Conservation (phyloP, 2,797 vertebrate genomes). For the Enteromius radiatus region DNA sequence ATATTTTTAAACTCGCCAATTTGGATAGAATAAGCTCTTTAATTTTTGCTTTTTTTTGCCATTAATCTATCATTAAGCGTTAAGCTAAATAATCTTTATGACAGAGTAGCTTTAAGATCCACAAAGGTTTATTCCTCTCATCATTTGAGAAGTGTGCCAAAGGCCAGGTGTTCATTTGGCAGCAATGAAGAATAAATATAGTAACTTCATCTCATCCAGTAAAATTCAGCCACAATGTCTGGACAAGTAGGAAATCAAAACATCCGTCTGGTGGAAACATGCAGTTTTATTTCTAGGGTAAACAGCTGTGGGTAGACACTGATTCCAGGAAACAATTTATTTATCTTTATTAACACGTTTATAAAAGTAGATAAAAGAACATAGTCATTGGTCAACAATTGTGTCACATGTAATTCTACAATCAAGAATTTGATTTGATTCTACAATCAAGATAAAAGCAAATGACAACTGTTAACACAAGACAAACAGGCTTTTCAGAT, state of each 20-base stretch:
- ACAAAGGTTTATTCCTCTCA: neutral
- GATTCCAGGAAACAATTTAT: slow-evolving; percentile 6
- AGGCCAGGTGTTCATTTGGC: neutral
- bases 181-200: neutral
- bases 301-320: slow-evolving; percentile 13
- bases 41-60: neutral
- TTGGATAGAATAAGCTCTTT: neutral
- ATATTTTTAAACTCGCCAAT: too few relatives aligned
- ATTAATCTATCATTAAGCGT: too few relatives aligned
- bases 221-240: neutral
- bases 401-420: neutral
- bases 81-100: neutral
- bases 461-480: too few relatives aligned
- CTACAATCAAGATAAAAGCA: too few relatives aligned
- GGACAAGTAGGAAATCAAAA: slow-evolving; percentile 15
- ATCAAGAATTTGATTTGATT: neutral
- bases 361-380: neutral
- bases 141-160: neutral
- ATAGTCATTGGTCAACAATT: neutral
- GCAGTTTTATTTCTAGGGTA: neutral
- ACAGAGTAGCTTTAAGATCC: neutral
- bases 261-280: neutral
- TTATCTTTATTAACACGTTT: neutral
- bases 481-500: too few relatives aligned
- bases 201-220: neutral